Base-by-base conservation (phyloP, 2,797 vertebrate species). In the Myripristis jacobus region DNA sequence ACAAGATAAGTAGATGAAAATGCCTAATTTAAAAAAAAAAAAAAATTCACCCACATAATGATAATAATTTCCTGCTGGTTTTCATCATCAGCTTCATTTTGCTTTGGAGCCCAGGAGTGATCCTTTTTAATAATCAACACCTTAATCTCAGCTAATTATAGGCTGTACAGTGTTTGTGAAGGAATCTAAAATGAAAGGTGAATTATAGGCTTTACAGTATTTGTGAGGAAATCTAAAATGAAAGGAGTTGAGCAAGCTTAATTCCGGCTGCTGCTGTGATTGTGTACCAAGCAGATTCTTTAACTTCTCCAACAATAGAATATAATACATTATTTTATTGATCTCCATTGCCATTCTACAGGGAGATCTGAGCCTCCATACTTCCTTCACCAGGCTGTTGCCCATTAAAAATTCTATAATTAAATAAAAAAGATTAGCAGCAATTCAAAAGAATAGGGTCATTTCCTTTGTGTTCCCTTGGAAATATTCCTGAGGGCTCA, bases 91-190 rank as follows among this genome's bases (percentile, higher is more conserved):
- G 13, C 52, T 27, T 53, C 19, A 1, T 64, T n/a, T 16, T 50
- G 5, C 9, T 60, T 64, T 44, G 41, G 16, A 44, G 38, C 21
- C 61, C 6, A 70, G 9, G 19, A n/a, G 52, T 52, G 16, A 65
- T 75, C 38, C 12, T 25, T 59, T 44, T 44, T 18, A 61, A 50
- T 56, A 51, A 29, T n/a, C 12, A 11, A 64, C 48, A 13, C 12
- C 38, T 41, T 73, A 41, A 76, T 75, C 18, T 38, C 19, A 55
- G 61, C 38, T 59, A 34, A 73, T 70, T 65, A 46, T 47, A 58
- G 31, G 13, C 31, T 29, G 22, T 50, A 27, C 31, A 16, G 2
- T 63, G 25, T 0, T 60, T 16, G 0, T 25, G 41, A 19, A 29
- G 5, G 31, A 16, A 65, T 70, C 50, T 61, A 1, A 60, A 44